phyloP scores from a whole-genome alignment of 2,888 invertebrate genomes.

The Ceriagrion tenellum region DNA sequence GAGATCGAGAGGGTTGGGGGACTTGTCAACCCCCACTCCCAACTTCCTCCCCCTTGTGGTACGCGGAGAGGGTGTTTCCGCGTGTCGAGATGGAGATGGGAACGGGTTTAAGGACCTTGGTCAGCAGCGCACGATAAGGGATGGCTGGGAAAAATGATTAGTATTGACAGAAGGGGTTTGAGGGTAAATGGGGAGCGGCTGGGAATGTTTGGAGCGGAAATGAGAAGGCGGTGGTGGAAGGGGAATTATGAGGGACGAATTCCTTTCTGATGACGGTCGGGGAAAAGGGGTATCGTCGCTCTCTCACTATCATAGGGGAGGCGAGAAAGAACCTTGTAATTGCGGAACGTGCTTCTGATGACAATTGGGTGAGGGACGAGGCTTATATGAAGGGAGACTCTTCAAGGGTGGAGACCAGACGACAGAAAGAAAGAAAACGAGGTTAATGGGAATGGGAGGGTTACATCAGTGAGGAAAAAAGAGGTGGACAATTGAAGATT shows the following conservation, averaged over 20 bases:
- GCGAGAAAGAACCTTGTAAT: constrained; percentile 20
- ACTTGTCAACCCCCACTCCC: background rate
- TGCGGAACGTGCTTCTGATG: constrained; percentile 48
- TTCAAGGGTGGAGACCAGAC: background rate
- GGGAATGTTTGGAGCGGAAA: constrained; percentile 7
- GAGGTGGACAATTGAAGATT: no score
- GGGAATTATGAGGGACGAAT: constrained; percentile 41
- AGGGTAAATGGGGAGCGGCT: background rate
- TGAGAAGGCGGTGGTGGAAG: background rate
- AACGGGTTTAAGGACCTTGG: constrained; percentile 2
- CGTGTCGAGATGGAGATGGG: background rate
- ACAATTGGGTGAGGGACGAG: constrained; percentile 36
- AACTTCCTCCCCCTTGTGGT: background rate
- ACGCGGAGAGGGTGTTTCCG: background rate
- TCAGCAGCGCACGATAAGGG: constrained; percentile 56
- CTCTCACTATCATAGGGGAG: background rate
- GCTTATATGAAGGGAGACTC: background rate
- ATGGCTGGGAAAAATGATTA: constrained; percentile 51
- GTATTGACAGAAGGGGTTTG: constrained; percentile 45
- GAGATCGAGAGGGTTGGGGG: background rate
- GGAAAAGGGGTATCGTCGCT: background rate
- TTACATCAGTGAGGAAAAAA: no score
- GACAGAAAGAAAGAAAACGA: background rate
- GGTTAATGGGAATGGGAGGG: no score
- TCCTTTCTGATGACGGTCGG: constrained; percentile 57